Evolutionary conservation across 2,888 invertebrate genomes (phyloP), one percentile per base, ranked within the genome.

Genomic region (Scelioninae gen. 2): DNA sequence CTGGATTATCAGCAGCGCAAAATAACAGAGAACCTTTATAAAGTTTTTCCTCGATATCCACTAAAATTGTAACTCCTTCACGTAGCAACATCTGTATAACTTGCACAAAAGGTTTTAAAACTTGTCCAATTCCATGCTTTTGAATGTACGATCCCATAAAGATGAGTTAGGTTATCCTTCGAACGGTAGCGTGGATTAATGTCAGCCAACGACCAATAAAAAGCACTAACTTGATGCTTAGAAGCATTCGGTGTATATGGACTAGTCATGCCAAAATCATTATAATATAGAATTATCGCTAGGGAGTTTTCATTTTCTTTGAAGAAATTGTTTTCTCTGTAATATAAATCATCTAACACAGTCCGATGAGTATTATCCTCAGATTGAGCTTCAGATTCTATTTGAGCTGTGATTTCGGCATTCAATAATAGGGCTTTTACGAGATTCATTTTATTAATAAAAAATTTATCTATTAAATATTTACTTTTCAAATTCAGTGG

Each of bases 271-370:
- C 13, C 39, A 6, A 39, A 15, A 15, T 39, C 16, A 5, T 39
- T 28, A 46, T n/a, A 25, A 6, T 22, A 46, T 5, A 46, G 11
- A 4, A 46, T 13, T 3, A 46, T 46, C 13, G 46, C 28, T 9
- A 46, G 13, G 3, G 25, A 6, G n/a, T n/a, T n/a, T n/a, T n/a
- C n/a, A n/a, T n/a, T n/a, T n/a, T n/a, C n/a, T n/a, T n/a, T n/a
- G n/a, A n/a, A n/a, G n/a, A n/a, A n/a, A 5, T 28, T 11, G 9
- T 46, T 46, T 3, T 25, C 28, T 13, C 13, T 46, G 11, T 46
- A 46, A 46, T 25, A 25, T 28, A 13, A 11, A 2, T 28, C 46
- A 46, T 46, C 46, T 28, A 46, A 13, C 3, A 25, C 46, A 13
- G 28, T 46, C 6, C 46, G 25, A 13, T 25, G 11, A 2, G 28